Conservation (phyloP, 1,140 invertebrate genomes). For the Orussus abietinus region DNA sequence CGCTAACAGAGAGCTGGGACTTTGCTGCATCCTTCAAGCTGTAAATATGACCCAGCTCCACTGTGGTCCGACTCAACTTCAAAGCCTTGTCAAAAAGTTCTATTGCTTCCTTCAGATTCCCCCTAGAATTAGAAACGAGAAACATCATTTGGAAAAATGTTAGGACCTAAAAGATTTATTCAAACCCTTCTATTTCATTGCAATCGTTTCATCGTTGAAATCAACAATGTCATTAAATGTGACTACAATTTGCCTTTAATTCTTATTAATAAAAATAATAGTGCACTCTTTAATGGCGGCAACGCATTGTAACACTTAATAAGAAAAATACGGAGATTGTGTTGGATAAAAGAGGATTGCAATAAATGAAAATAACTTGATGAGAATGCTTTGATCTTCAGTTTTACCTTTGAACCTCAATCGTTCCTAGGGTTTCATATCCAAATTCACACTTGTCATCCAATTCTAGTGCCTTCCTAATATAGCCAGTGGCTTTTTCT, state of each 20-base stretch:
- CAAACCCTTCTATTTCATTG: too few relatives aligned
- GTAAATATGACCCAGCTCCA: slow-evolving; percentile 85
- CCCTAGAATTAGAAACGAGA: slow-evolving; percentile 60
- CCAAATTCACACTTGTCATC: slow-evolving; percentile 92
- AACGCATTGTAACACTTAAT: too few relatives aligned
- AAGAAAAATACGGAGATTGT: too few relatives aligned
- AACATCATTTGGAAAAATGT: slow-evolving; percentile 6
- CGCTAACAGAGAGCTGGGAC: slow-evolving; percentile 77
- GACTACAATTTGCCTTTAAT: too few relatives aligned
- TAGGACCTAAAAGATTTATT: too few relatives aligned
- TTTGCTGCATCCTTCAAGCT: slow-evolving; percentile 80
- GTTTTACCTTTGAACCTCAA: slow-evolving; percentile 85
- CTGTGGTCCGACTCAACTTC: slow-evolving; percentile 73
- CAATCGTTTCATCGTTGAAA: too few relatives aligned
- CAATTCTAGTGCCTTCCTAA: slow-evolving; percentile 78
- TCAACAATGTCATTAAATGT: too few relatives aligned
- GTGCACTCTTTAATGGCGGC: too few relatives aligned
- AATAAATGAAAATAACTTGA: too few relatives aligned
- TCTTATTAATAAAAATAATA: too few relatives aligned
- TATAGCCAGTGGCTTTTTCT: slow-evolving; percentile 71
- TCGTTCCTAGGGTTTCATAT: slow-evolving; percentile 90
- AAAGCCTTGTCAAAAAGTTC: slow-evolving; percentile 88
- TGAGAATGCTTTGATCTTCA: too few relatives aligned
- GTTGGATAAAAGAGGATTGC: too few relatives aligned
- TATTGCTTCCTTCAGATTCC: slow-evolving; percentile 77